Evolutionary conservation across 1,140 invertebrate species (phyloP).

Genomic region (Pseudomyrmex concolor): DNA sequence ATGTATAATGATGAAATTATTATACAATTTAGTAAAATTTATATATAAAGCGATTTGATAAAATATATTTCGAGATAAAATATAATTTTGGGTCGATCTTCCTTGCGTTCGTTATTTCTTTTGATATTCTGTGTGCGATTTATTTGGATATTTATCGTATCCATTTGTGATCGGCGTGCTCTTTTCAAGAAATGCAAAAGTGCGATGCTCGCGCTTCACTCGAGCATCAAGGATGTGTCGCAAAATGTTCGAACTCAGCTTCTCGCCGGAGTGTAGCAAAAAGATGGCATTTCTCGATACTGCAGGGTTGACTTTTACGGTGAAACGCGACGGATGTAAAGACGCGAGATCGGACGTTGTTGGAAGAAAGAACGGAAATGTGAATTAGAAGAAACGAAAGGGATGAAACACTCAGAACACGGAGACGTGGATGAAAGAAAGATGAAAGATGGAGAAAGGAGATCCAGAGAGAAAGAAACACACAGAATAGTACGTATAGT

Average conservation of each 20-base stretch:
- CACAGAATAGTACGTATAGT: slow-evolving; percentile 2
- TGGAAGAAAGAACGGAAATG: slow-evolving; percentile 18
- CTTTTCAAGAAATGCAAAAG: neutral
- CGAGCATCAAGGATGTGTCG: neutral
- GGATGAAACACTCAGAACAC: slow-evolving; percentile 19
- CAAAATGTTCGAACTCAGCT: slow-evolving; percentile 3
- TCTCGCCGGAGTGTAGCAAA: neutral
- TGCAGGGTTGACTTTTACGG: slow-evolving; percentile 57
- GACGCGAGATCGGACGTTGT: slow-evolving; percentile 27
- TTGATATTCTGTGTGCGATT: neutral
- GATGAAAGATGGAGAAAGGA: slow-evolving; percentile 16
- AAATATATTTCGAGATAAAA: neutral
- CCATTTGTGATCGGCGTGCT: neutral
- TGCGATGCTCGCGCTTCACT: neutral
- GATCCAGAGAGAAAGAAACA: neutral
- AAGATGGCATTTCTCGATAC: slow-evolving; percentile 11
- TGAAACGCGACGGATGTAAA: slow-evolving; percentile 42
- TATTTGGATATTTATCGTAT: neutral
- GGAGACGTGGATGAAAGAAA: slow-evolving; percentile 6
- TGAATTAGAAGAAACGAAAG: slow-evolving; percentile 22
- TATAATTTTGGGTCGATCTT: neutral
- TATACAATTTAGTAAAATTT: neutral
- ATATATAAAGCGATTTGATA: neutral
- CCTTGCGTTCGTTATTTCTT: neutral
- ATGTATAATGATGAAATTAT: neutral